These are phyloP conservation scores for Pseudotriccus pelzelni DNA, from an alignment of 2,797 vertebrate genomes.

Conservation along the genomic window DNA sequence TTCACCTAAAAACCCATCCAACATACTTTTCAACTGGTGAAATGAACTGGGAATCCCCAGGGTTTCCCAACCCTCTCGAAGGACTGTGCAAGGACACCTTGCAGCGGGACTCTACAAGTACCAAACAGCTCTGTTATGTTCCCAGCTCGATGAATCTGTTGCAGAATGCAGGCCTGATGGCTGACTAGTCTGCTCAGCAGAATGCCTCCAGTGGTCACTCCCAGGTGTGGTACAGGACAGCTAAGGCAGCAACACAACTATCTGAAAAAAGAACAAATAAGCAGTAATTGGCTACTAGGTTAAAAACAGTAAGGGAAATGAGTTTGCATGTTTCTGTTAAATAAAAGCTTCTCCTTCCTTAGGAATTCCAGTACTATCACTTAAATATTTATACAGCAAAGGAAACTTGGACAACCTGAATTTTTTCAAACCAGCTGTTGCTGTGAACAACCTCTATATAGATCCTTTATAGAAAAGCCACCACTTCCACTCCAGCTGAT, in stretches of 20 bases:
- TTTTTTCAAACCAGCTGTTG: neutral
- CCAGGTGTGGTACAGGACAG: neutral
- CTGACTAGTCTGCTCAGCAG: neutral
- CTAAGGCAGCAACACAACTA: neutral
- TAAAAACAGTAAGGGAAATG: neutral
- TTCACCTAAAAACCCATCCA: neutral
- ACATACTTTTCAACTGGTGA: neutral
- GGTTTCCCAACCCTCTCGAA: accelerated
- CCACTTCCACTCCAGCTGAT: neutral
- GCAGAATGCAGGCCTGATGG: neutral
- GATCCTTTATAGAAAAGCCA: neutral
- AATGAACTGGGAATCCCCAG: neutral
- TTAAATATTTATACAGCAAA: neutral
- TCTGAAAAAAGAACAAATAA: neutral
- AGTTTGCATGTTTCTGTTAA: neutral
- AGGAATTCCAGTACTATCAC: neutral
- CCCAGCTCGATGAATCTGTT: neutral
- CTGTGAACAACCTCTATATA: neutral
- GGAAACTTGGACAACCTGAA: neutral
- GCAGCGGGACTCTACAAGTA: neutral
- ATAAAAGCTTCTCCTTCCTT: neutral
- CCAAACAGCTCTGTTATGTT: accelerated
- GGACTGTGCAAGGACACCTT: neutral
- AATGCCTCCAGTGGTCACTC: neutral
- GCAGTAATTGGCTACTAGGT: neutral